Conservation (phyloP, 1,140 invertebrate species). For the Drosophila kikkawai region DNA sequence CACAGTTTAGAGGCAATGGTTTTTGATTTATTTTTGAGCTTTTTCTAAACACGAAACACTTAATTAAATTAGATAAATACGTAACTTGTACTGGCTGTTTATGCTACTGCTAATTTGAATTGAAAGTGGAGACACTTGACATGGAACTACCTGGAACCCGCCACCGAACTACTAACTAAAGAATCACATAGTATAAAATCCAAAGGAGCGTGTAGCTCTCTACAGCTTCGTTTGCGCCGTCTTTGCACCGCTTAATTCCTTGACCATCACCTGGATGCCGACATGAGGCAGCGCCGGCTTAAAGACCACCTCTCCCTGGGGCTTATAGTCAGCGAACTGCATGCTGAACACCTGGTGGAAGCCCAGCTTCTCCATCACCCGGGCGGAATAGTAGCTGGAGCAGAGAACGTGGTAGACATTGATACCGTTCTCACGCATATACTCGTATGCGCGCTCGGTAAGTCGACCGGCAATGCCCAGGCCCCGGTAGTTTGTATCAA, state of each 20-base stretch:
- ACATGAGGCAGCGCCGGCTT: slow-evolving; percentile 87
- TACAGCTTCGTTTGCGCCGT: slow-evolving; percentile 30
- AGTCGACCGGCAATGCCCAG: slow-evolving; percentile 88
- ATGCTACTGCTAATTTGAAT: slow-evolving; percentile 43
- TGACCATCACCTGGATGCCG: slow-evolving; percentile 86
- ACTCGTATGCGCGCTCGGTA: slow-evolving; percentile 86
- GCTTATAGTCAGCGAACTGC: slow-evolving; percentile 88
- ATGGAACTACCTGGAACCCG: slow-evolving; percentile 58
- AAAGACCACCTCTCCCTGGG: slow-evolving; percentile 87
- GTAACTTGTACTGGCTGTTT: slow-evolving; percentile 61
- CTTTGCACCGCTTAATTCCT: slow-evolving; percentile 67
- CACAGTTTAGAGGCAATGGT: slow-evolving; percentile 8
- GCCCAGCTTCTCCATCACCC: slow-evolving; percentile 88
- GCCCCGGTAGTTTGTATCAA: slow-evolving; percentile 88
- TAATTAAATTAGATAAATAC: slow-evolving; percentile 68
- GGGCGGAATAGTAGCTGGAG: slow-evolving; percentile 90
- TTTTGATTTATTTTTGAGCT: slow-evolving; percentile 58
- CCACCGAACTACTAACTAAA: slow-evolving; percentile 79
- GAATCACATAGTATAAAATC: slow-evolving; percentile 77
- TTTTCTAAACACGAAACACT: slow-evolving; percentile 63
- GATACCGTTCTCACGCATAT: slow-evolving; percentile 73
- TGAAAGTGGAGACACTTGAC: slow-evolving; percentile 45
- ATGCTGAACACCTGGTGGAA: slow-evolving; percentile 88
- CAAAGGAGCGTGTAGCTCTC: slow-evolving; percentile 9
- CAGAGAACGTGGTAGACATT: slow-evolving; percentile 86